A percentile compares a stretch with the other conserved stretches of the same genome.
Evolutionary conservation across 2,113 vertebrate species (phyloP).

Genomic region (Progne subis): DNA sequence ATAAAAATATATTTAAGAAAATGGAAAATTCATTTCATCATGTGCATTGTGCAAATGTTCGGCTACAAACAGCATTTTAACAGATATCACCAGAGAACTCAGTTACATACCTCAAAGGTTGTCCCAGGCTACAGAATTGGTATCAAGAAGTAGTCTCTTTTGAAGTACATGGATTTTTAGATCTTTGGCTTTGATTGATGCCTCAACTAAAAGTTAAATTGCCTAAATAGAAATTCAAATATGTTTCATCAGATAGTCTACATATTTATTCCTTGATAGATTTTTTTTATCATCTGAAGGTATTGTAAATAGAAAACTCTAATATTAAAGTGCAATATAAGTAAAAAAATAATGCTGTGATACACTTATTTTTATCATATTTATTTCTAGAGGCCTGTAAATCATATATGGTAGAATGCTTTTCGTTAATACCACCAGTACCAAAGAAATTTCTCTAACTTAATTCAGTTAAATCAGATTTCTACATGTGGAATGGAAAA

Average conservation of each 20-base stretch:
- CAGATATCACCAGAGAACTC: neutral
- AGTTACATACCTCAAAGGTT: neutral
- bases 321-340: neutral
- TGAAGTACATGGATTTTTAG: neutral
- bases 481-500: neutral
- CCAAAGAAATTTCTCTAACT: neutral
- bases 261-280: neutral
- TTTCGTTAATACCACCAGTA: neutral
- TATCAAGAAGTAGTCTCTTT: neutral
- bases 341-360: neutral
- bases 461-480: neutral
- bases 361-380: neutral
- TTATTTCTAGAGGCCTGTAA: neutral
- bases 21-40: neutral
- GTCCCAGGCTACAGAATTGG: neutral
- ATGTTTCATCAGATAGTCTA: neutral
- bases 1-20: neutral
- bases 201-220: neutral
- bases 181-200: neutral
- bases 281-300: neutral
- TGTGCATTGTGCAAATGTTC: neutral
- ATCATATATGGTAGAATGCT: neutral
- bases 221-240: neutral
- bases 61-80: neutral
- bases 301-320: neutral